Evolutionary conservation across 2,113 vertebrate genomes (phyloP), one percentile per base, ranked within the genome.

Genomic region (Orthochromis indermauri): DNA sequence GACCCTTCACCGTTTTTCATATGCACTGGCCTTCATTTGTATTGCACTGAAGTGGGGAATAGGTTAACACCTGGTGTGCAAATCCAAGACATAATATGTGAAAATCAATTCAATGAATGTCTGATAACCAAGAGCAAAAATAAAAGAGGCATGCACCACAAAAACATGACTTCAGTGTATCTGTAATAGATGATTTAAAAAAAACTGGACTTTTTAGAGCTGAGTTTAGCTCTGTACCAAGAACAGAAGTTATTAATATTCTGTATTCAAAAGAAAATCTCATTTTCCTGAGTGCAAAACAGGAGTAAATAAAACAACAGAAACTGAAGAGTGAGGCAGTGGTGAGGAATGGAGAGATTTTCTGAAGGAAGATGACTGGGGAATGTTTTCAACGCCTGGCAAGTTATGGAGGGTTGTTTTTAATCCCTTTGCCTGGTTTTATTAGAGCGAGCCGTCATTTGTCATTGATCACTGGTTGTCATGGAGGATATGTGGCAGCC

Each of bases 391-490:
- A 66, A 35, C 51, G 86, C 7, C 17, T 59, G 37, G 78, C 85
- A 59, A 88, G 89, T 88, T 84, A 57, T 76, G 63, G 89, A 66
- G 86, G 81, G 55, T 63, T 89, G 86, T 89, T 91, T 93, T 94
- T 94, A 94, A 93, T 92, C 91, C 91, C 82, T 80, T 81, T 61
- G 82, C 81, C 82, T 81, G 89, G 82, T 93, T 92, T 92, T 88
- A 94, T 94, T 93, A 92, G 86, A 81, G 66, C 57, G 53, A 57
- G 73, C 71, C 21, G 76, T 92, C 87, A 93, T 95, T 92, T 54
- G 84, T 91, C 94, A 92, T 92, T 63, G 81, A 94, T 94, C 92
- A 91, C 86, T 90, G 87, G 90, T 86, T 92, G 94, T 92, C 91
- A 93, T 66, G 86, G 87, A 86, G 89, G 92, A 92, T 88, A 83